A percentile compares a stretch with the other conserved stretches of the same genome.
Evolutionary conservation across 2,888 invertebrate species (phyloP).

Genomic region (Erannis defoliaria): DNA sequence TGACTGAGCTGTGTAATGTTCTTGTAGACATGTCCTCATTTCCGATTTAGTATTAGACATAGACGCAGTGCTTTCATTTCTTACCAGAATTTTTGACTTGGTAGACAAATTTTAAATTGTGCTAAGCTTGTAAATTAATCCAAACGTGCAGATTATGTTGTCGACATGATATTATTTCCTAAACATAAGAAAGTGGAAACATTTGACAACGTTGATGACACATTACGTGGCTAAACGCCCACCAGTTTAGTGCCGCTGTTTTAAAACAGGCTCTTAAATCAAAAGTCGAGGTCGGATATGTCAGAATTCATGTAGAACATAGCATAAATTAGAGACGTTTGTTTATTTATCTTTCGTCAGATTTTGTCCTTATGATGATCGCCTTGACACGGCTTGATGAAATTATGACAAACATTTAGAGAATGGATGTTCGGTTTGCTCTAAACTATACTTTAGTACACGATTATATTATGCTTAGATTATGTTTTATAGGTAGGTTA

Average conservation of each 20-base stretch:
- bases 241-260: conserved; percentile 36
- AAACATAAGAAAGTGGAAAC: conserved; percentile 33
- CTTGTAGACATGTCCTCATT: conserved; percentile 12
- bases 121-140: conserved; percentile 1
- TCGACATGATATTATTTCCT: conserved; percentile 14
- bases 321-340: conserved; percentile 18
- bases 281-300: conserved; percentile 46
- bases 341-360: conserved; percentile 26
- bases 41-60: neutral
- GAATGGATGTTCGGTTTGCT: neutral
- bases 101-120: neutral
- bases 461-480: neutral
- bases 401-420: conserved; percentile 3
- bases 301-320: conserved; percentile 34
- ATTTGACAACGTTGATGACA: conserved; percentile 41
- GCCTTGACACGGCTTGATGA: neutral
- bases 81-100: neutral
- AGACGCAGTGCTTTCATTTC: conserved; percentile 1
- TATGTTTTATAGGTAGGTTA: neutral
- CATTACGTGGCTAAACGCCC: conserved; percentile 43
- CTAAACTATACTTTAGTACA: neutral
- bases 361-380: conserved; percentile 15
- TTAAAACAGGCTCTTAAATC: conserved; percentile 42
- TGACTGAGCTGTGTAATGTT: conserved; percentile 3
- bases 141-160: conserved; percentile 8